A percentile compares a stretch with the other conserved stretches of the same genome.
Conservation (phyloP, 37 sponge, comb jelly and placozoan genomes). For the Beroe forskalii region DNA sequence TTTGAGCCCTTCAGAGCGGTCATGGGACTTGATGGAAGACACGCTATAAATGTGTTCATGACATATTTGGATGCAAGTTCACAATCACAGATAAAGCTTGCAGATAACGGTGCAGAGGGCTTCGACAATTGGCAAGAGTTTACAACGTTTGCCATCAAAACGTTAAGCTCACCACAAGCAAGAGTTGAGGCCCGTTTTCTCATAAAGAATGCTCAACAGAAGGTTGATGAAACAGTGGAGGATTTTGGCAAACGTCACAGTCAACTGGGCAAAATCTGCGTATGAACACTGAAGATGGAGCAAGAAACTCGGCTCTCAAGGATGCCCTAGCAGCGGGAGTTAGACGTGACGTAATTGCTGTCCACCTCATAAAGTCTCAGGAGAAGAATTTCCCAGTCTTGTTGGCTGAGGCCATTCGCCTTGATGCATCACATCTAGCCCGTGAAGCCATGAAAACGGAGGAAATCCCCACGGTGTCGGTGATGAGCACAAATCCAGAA, state of each 20-base stretch:
- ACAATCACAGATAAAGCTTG: background rate
- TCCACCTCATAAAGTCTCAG: background rate
- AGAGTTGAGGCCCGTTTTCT: background rate
- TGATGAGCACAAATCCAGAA: background rate
- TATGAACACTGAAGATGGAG: background rate
- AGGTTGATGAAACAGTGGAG: background rate
- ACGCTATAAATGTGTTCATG: background rate
- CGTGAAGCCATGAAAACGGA: background rate
- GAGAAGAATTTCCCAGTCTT: background rate
- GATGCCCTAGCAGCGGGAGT: conserved; percentile 14
- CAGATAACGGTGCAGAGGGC: too few species aligned
- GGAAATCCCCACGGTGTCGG: background rate
- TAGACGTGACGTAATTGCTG: background rate
- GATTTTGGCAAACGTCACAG: background rate
- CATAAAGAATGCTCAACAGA: background rate
- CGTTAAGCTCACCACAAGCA: background rate
- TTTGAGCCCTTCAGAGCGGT: background rate
- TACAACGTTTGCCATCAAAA: background rate
- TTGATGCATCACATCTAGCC: background rate
- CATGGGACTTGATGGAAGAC: background rate
- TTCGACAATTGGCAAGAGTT: background rate
- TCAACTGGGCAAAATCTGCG: background rate
- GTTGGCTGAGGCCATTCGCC: background rate
- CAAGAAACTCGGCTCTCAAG: background rate
- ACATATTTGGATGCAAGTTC: background rate